phyloP scores from a whole-genome alignment of 2,888 invertebrate species.

The Ypsolopha sequella region DNA sequence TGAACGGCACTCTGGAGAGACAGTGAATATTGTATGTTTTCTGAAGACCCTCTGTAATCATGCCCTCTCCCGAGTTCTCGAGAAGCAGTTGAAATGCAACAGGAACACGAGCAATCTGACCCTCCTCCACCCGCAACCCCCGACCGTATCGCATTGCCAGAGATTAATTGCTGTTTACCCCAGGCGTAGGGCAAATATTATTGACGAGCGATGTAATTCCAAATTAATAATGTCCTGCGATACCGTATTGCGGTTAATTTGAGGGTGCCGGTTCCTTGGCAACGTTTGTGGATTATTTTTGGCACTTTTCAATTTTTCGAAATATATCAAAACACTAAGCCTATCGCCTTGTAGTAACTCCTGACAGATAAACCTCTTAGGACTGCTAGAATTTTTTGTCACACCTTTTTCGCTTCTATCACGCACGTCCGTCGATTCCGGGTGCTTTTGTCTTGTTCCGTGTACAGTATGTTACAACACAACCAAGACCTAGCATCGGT shows the following conservation, averaged over 20 bases:
- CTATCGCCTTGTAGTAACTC: too few relatives aligned
- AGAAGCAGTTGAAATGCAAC: constrained; percentile 65
- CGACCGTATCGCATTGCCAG: constrained; percentile 54
- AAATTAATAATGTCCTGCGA: constrained; percentile 46
- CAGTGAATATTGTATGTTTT: too few relatives aligned
- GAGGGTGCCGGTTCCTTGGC: background rate
- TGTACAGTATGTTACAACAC: too few relatives aligned
- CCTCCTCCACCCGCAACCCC: constrained; percentile 22
- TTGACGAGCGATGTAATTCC: constrained; percentile 51
- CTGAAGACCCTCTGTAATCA: too few relatives aligned
- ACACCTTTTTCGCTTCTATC: constrained; percentile 1
- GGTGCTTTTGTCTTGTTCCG: too few relatives aligned
- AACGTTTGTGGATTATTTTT: background rate
- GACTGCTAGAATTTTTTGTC: too few relatives aligned
- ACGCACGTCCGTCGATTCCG: background rate
- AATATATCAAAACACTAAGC: too few relatives aligned
- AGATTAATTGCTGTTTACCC: constrained; percentile 67
- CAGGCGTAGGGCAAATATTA: constrained; percentile 41
- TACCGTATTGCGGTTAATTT: constrained; percentile 19
- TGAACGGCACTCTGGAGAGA: too few relatives aligned
- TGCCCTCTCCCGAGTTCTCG: constrained; percentile 25
- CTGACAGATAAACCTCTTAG: too few relatives aligned
- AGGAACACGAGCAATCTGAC: constrained; percentile 47
- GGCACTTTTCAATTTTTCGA: too few relatives aligned
- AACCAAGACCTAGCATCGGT: too few relatives aligned